Evolutionary conservation across 2,113 vertebrate genomes (phyloP).

Genomic region (Cyphomyrus plagiostoma): DNA sequence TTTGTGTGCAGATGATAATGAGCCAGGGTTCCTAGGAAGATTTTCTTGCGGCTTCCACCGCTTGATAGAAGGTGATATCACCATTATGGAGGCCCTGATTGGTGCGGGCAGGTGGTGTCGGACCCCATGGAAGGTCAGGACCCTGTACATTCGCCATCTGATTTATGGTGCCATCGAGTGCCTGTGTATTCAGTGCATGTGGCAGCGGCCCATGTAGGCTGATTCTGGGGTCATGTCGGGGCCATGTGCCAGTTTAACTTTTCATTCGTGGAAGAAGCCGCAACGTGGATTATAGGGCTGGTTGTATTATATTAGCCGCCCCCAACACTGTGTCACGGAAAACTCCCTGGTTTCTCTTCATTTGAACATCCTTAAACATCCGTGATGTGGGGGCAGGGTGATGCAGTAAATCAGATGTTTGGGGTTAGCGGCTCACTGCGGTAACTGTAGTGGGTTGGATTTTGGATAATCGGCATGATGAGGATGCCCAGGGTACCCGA

Average conservation of each 20-base stretch:
- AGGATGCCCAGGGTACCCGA: neutral
- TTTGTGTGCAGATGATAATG: neutral
- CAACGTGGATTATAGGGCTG: neutral
- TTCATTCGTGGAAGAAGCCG: neutral
- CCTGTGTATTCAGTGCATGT: neutral
- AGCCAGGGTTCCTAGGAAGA: neutral
- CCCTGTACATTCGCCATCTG: neutral
- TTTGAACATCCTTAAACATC: neutral
- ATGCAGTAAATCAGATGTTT: neutral
- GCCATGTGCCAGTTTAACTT: neutral
- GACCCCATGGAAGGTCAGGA: neutral
- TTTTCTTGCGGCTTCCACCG: neutral
- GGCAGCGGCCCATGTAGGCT: neutral
- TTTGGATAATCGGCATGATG: neutral
- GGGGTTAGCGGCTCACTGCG: neutral
- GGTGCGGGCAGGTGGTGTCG: neutral
- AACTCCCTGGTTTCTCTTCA: neutral
- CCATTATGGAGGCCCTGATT: neutral
- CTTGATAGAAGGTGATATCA: neutral
- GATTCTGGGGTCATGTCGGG: neutral
- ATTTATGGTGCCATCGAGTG: neutral
- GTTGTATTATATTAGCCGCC: neutral
- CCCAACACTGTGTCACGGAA: neutral
- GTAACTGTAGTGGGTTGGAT: neutral
- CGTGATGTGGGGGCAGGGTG: neutral